phyloP scores from a whole-genome alignment of 2,888 invertebrate genomes.

The Colostygia pectinataria region DNA sequence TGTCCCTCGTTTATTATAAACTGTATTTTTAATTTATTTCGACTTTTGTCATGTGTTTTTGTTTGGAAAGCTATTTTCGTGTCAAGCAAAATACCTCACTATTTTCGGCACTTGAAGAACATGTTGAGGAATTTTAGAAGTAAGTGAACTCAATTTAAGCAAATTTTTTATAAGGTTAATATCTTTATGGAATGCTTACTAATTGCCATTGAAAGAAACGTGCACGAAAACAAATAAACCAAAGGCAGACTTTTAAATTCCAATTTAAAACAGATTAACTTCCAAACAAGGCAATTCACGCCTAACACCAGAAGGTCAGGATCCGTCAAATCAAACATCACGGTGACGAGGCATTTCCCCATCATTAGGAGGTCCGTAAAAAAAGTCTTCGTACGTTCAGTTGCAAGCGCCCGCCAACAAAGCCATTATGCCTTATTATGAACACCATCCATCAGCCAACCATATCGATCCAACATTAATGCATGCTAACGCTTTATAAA shows the following conservation, averaged over 20 bases:
- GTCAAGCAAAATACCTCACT: constrained; percentile 3
- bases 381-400: constrained; percentile 62
- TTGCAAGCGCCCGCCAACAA: constrained; percentile 75
- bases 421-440: constrained; percentile 81
- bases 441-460: constrained; percentile 77
- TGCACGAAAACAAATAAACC: constrained; percentile 41
- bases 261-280: constrained; percentile 71
- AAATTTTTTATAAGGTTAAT: too few species aligned
- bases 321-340: constrained; percentile 67
- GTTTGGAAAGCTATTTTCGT: constrained; percentile 11
- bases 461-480: constrained; percentile 81
- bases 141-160: not conserved
- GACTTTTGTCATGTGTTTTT: constrained; percentile 16
- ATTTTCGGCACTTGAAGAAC: not conserved
- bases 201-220: constrained; percentile 19
- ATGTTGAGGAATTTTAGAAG: not conserved
- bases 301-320: constrained; percentile 71
- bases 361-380: constrained; percentile 71
- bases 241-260: constrained; percentile 43
- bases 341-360: constrained; percentile 70
- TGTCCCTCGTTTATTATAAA: constrained; percentile 32
- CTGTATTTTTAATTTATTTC: constrained; percentile 35
- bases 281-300: constrained; percentile 63
- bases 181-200: constrained; percentile 10
- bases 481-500: constrained; percentile 82